These are phyloP conservation scores for Tor tambroides DNA, from an alignment of 2,113 vertebrate genomes.

Conservation along the genomic window DNA sequence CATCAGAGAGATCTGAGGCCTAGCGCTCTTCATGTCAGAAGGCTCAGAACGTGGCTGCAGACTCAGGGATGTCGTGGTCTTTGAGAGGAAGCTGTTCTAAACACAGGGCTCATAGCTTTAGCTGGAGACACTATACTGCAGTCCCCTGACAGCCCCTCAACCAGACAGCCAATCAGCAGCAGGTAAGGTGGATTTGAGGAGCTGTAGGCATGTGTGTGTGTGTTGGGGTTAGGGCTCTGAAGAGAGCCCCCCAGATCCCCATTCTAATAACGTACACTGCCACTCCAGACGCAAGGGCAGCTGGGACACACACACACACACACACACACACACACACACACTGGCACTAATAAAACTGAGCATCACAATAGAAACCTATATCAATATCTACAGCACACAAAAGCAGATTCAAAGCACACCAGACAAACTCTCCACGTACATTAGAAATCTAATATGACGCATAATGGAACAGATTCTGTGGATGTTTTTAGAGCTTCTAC, in stretches of 20 bases:
- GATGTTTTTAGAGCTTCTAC: background rate
- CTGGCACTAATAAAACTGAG: constrained; percentile 40
- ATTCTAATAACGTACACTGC: constrained; percentile 79
- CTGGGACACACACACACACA: constrained; percentile 59
- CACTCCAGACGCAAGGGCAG: constrained; percentile 75
- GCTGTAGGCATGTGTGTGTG: constrained; percentile 54
- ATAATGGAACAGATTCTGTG: constrained; percentile 12
- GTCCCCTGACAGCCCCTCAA: constrained; percentile 51
- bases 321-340: constrained; percentile 20
- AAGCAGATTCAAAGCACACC: constrained; percentile 22
- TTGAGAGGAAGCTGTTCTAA: constrained; percentile 34
- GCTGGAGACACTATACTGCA: constrained; percentile 55
- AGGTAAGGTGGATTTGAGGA: constrained; percentile 63
- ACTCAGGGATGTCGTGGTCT: constrained; percentile 12
- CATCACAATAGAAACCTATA: constrained; percentile 47
- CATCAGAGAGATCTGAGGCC: background rate
- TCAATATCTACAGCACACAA: constrained; percentile 49
- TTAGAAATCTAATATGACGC: constrained; percentile 9
- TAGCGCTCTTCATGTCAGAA: background rate
- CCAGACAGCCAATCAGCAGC: constrained; percentile 60
- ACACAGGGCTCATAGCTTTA: constrained; percentile 52
- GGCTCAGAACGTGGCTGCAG: background rate
- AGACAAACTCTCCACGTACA: constrained; percentile 11
- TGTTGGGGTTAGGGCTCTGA: constrained; percentile 59
- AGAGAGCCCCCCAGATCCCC: constrained; percentile 73